These are phyloP conservation scores for Lichenostomus cassidix DNA, from an alignment of 2,113 vertebrate species.

Conservation along the genomic window DNA sequence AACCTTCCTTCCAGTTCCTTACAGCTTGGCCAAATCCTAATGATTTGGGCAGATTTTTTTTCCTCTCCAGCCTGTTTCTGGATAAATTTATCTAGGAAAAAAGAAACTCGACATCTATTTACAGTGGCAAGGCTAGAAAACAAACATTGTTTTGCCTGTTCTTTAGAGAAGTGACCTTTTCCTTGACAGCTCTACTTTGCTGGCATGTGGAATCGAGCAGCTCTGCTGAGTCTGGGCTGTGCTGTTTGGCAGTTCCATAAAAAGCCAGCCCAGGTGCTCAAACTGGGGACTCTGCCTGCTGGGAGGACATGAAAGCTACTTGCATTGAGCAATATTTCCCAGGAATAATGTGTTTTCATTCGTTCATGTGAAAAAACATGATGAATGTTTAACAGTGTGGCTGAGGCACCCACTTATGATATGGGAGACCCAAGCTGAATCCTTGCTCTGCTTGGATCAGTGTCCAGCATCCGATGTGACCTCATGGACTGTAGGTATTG, in stretches of 20 bases:
- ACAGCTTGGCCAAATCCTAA: neutral
- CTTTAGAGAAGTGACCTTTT: constrained; percentile 30
- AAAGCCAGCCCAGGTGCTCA: neutral
- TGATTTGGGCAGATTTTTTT: accelerated
- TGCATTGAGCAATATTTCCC: neutral
- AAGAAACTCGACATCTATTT: neutral
- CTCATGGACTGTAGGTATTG: neutral
- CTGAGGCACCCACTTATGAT: accelerated
- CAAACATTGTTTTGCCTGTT: neutral
- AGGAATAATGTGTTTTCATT: neutral
- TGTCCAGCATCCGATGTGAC: neutral
- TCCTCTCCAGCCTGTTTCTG: neutral
- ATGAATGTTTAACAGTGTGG: neutral
- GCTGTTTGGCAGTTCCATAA: neutral
- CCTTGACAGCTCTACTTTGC: neutral
- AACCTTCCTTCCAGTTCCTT: neutral
- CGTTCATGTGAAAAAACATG: neutral
- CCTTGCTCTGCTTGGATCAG: neutral
- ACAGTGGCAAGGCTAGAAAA: neutral
- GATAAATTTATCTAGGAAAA: neutral
- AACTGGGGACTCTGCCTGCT: neutral
- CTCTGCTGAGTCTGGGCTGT: neutral
- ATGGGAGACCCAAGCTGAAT: neutral
- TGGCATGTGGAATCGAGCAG: neutral
- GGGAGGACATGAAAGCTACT: neutral